A percentile compares a stretch with the other conserved stretches of the same genome.
Conservation (phyloP, 2,113 vertebrate species). For the Pyxicephalus adspersus region DNA sequence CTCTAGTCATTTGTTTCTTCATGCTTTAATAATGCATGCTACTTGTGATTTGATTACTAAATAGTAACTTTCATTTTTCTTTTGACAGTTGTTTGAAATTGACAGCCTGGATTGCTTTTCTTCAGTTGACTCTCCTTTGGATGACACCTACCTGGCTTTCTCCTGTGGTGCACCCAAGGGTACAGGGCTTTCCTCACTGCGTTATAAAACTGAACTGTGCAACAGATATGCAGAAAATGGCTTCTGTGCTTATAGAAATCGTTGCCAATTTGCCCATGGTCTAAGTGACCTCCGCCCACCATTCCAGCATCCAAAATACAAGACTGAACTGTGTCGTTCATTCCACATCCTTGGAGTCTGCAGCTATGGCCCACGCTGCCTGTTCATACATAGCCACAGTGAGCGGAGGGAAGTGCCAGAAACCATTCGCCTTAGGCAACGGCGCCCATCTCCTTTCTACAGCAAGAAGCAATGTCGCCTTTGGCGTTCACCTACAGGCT, state of each 20-base stretch:
- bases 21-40: too few relatives aligned
- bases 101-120: slow-evolving; percentile 33
- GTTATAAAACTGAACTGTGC: slow-evolving; percentile 57
- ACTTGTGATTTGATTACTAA: background rate
- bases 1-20: too few relatives aligned
- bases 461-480: slow-evolving; percentile 32
- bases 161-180: background rate
- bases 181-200: slow-evolving; percentile 25
- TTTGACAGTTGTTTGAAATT: slow-evolving; percentile 16
- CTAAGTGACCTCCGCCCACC: slow-evolving; percentile 45
- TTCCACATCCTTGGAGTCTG: slow-evolving; percentile 54
- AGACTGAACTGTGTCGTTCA: slow-evolving; percentile 56
- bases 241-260: slow-evolving; percentile 43
- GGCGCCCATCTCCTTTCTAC: background rate
- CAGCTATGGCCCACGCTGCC: slow-evolving; percentile 49
- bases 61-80: background rate
- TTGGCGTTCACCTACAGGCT: slow-evolving; percentile 40
- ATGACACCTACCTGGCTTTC: background rate
- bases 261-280: slow-evolving; percentile 57
- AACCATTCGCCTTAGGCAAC: background rate
- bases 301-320: slow-evolving; percentile 55
- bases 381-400: slow-evolving; percentile 44
- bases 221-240: slow-evolving; percentile 50
- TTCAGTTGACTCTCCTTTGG: background rate
- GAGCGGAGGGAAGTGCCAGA: slow-evolving; percentile 34